Conservation (phyloP, 2,888 invertebrate genomes). For the Heliconius hortense region DNA sequence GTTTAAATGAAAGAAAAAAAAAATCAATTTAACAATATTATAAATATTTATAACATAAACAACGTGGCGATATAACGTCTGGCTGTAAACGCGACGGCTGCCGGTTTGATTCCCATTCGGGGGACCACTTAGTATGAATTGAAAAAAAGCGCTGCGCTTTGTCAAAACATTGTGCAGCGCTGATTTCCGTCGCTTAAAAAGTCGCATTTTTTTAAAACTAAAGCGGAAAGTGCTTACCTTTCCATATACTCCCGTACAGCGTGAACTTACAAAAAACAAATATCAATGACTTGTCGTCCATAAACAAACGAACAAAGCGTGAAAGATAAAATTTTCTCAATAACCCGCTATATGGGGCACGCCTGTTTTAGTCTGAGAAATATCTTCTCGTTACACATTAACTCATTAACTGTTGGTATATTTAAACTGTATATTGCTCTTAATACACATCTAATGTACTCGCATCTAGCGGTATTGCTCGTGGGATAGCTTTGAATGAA, state of each 20-base stretch:
- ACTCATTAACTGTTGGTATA: slow-evolving; percentile 13
- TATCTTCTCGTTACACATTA: neutral
- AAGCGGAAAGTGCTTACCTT: no score
- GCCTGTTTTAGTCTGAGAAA: slow-evolving; percentile 8
- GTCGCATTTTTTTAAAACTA: no score
- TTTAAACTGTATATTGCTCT: slow-evolving; percentile 24
- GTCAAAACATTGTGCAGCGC: no score
- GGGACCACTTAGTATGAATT: no score
- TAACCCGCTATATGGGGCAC: neutral
- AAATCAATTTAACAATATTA: no score
- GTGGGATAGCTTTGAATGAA: slow-evolving; percentile 4
- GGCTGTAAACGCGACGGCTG: neutral
- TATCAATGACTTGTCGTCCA: neutral
- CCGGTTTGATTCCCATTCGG: neutral
- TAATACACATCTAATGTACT: slow-evolving; percentile 27
- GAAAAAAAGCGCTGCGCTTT: no score
- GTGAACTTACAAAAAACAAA: neutral
- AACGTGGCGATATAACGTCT: neutral
- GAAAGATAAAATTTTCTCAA: neutral
- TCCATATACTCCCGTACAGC: no score
- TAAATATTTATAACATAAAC: no score
- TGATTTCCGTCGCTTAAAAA: no score
- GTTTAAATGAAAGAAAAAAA: no score
- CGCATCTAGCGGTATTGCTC: slow-evolving; percentile 24
- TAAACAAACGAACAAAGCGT: neutral